Conservation (phyloP, 2,113 vertebrate species). For the Leptocoma aspasia region DNA sequence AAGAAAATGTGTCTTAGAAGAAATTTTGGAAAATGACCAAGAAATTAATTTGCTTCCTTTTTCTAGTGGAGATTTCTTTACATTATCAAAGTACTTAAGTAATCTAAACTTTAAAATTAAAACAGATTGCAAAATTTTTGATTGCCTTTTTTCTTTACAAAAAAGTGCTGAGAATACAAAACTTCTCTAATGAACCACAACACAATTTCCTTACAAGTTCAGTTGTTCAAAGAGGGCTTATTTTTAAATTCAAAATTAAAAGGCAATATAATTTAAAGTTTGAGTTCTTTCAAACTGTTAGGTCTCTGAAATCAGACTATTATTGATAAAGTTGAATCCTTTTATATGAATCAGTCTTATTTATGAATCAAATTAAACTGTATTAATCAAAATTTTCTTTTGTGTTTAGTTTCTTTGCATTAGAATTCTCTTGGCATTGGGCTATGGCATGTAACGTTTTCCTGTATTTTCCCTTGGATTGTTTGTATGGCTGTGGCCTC, state of each 20-base stretch:
- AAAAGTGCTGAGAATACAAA: background rate
- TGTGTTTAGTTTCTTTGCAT: background rate
- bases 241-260: conserved; percentile 41
- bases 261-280: conserved; percentile 7
- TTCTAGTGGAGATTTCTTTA: background rate
- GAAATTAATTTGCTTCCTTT: background rate
- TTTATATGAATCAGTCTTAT: background rate
- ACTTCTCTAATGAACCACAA: background rate
- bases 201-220: background rate
- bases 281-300: background rate
- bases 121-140: background rate
- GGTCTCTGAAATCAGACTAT: background rate
- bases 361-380: background rate
- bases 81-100: background rate
- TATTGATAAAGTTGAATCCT: background rate
- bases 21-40: background rate
- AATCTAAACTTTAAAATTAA: conserved; percentile 38
- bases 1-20: background rate
- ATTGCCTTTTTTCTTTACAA: background rate
- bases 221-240: conserved; percentile 22
- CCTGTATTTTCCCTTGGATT: background rate
- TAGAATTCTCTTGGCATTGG: background rate
- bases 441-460: background rate
- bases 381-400: background rate
- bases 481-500: background rate